Evolutionary conservation across 2,797 vertebrate genomes (phyloP), one percentile per base, ranked within the genome.

Genomic region (Muscicapa striata): DNA sequence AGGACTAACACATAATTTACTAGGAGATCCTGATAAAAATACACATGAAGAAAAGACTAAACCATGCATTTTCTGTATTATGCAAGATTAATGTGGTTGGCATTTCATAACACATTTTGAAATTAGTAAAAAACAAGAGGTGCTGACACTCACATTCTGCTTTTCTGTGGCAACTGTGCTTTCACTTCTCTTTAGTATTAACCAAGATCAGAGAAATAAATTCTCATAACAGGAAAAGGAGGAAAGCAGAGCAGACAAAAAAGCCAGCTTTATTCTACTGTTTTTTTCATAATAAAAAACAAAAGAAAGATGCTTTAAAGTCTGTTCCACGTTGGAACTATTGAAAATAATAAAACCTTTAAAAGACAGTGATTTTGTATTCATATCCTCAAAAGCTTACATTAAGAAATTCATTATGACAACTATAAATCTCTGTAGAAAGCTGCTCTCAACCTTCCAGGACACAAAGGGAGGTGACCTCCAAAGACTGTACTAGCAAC

Each of bases 171-270:
- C 34, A 93, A 83, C 11, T 80, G 45, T 61, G 40, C 82, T 89
- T 85, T 91, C 64, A 91, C 58, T 81, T 90, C 79, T 85, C 58
- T 72, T 43, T n/a, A 81, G 52, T 27, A 52, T 6, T 87, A 15
- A 85, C 36, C 30, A 78, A 68, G 64, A 80, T 54, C n/a, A 81
- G 49, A 85, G 48, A 89, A 94, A 72, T 64, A 84, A 90, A 89
- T 70, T 57, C 30, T 83, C 76, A 83, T 32, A 80, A 72, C 30
- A 68, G 58, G 40, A 84, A 80, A 89, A 94, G 0, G 1, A 45
- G 12, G 27, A 89, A 70, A n/a, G 54, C 43, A 77, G 54, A 77
- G 40, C 30, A 87, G 68, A 80, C 13, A 70, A 41, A 90, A 87
- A 48, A 34, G 30, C 3, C 43, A 86, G 23, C 8, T 86, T 70